Base-by-base conservation (phyloP, 2,888 invertebrate species). In the Drosophila neonasuta region DNA sequence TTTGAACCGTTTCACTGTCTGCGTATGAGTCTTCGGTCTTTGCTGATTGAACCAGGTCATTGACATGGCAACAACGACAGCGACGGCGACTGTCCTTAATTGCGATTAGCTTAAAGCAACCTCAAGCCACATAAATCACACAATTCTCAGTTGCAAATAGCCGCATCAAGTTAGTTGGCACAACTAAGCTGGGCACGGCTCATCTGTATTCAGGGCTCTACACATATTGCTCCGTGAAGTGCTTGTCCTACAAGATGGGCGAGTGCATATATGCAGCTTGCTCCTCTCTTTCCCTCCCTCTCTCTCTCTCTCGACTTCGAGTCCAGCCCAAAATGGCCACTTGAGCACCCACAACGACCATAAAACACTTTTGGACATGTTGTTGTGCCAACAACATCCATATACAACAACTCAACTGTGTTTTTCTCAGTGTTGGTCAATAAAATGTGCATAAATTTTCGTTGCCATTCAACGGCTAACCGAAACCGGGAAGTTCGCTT, bases 341-440 rank as follows among this genome's bases (percentile, higher is more conserved):
- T 84, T 77, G 81, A 86, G 80, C 76, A 76, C 87, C 80, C 79
- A 74, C 70, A 80, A 87, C 75, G 75, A 65, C 74, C 80, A 88
- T 86, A 87, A 86, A 86, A 87, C 86, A 86, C 87, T 86, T 82
- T 85, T 60, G 79, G 79, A 77, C 86, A 83, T 77, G 83, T 71
- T 82, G 86, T 80, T 83, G 78, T 71, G 71, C 76, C 86, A 83
- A 71, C 83, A 71, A 68, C 70, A 70, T 24, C 24, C 24, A 24
- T 6, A 24, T 24, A 24, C 24, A 69, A 56, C 77, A 58, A 61
- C 59, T 30, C 61, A 45, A 51, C 61, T 66, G 50, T 56, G 68
- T 77, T 78, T 77, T 75, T 74, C 70, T 60, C 74, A 68, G 70
- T 69, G 71, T 74, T 86, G 80, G 73, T 87, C 87, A 82, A 86